Evolutionary conservation across 2,797 vertebrate genomes (phyloP), one percentile per base, ranked within the genome.

Genomic region (Megaceryle alcyon): DNA sequence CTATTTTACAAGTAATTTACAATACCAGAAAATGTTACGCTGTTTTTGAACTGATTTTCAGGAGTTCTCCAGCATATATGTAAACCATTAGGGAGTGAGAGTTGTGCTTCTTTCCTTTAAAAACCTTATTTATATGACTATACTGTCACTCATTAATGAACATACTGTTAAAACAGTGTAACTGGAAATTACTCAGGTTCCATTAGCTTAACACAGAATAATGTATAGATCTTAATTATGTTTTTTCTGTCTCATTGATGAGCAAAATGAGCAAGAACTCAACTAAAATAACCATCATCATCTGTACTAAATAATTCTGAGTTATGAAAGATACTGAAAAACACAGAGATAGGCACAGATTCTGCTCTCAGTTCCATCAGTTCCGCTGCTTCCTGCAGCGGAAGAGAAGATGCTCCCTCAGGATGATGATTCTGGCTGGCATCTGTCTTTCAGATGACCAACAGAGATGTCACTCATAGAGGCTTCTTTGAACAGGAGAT

Each of bases 351-450:
- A n/a, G 37, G 11, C 28, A n/a, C 8, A 54, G 44, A 54, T 59
- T 82, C 37, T 85, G 9, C 41, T 89, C 19, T 59, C 29, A 31
- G 22, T 60, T 14, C 49, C 82, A n/a, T 11, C 41, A 23, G 22
- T 15, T 20, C 21, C 69, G 7, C 9, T 0, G 0, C 33, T 75
- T 28, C 49, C 28, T 82, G 60, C 28, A 71, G 41, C 0, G 0
- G 16, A 48, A 31, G 23, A 54, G 23, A 71, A 75, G 16, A 5
- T 44, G 22, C 12, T 87, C 48, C 20, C 22, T 7, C 15, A 22
- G 29, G 56, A 93, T 23, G 26, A 22, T 68, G 57, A 53, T 8
- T 2, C 16, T 75, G 49, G 13, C 41, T 64, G 79, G 57, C 77
- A 86, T 41, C 82, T 94, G 82, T 94, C 73, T 39, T 91, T 83